These are phyloP conservation scores for Cataglyphis livida DNA, from an alignment of 2,888 invertebrate species.

Conservation along the genomic window DNA sequence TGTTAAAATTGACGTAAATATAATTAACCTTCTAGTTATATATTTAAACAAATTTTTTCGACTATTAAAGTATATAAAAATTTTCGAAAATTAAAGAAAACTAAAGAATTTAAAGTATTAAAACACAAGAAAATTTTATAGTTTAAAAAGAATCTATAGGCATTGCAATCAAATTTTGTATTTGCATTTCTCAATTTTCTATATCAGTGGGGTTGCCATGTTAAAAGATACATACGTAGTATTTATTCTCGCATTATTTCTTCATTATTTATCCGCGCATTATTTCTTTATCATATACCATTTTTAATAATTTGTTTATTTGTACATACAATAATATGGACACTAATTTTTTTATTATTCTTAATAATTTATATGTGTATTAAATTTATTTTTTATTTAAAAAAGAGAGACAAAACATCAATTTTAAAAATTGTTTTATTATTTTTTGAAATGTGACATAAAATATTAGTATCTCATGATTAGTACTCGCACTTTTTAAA, in stretches of 20 bases:
- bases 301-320: not conserved
- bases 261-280: not conserved
- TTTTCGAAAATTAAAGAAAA: too few relatives aligned
- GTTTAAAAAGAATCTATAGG: not conserved
- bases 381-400: conserved; percentile 1
- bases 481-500: not conserved
- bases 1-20: not conserved
- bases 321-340: too few relatives aligned
- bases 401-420: not conserved
- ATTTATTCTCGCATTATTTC: not conserved
- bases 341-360: too few relatives aligned
- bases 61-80: not conserved
- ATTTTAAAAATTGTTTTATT: not conserved
- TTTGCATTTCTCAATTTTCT: not conserved
- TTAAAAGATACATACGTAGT: not conserved
- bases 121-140: not conserved
- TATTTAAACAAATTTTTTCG: not conserved
- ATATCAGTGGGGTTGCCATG: not conserved
- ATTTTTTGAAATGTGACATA: conserved; percentile 1
- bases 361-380: not conserved
- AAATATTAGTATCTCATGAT: conserved; percentile 8
- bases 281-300: not conserved
- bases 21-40: not conserved
- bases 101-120: not conserved
- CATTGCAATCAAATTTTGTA: not conserved